These are phyloP conservation scores for Dascillus cervinus DNA, from an alignment of 2,888 invertebrate genomes.

Conservation along the genomic window DNA sequence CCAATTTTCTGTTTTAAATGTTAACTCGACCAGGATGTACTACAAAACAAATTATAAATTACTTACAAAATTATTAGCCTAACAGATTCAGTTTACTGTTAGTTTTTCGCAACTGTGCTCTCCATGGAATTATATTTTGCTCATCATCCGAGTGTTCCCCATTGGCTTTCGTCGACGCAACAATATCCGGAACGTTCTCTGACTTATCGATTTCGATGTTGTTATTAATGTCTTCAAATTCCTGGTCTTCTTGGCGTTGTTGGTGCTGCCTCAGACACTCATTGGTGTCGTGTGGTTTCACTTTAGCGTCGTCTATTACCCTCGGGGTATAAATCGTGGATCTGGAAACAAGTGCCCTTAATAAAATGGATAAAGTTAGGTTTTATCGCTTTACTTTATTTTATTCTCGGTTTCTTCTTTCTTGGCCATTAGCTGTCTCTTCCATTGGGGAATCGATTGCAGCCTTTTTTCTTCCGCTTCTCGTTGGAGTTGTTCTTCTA, in stretches of 20 bases:
- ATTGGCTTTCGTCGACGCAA: conserved; percentile 13
- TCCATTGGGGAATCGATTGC: conserved; percentile 89
- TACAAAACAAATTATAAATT: no score
- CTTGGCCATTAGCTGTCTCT: conserved; percentile 77
- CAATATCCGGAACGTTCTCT: conserved; percentile 21
- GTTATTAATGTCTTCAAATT: conserved; percentile 30
- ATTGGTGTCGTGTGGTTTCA: conserved; percentile 39
- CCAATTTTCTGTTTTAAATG: no score
- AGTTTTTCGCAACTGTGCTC: conserved; percentile 81
- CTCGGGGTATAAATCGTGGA: conserved; percentile 65
- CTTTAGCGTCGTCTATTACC: conserved; percentile 53
- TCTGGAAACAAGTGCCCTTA: conserved; percentile 39
- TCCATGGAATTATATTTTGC: conserved; percentile 76
- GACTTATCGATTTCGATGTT: conserved; percentile 39
- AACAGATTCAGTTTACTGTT: conserved; percentile 82
- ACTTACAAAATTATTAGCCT: conserved; percentile 46
- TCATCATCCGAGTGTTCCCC: conserved; percentile 13
- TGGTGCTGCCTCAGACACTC: conserved; percentile 43
- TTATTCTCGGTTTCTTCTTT: conserved; percentile 72
- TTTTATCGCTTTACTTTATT: conserved; percentile 53
- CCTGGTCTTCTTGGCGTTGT: conserved; percentile 27
- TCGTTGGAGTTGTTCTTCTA: conserved; percentile 75
- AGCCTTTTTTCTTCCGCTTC: conserved; percentile 80
- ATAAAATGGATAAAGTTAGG: conserved; percentile 5
- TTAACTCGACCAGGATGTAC: no score